Conservation (phyloP, 2,888 invertebrate species). For the Rhamnusium bicolor region DNA sequence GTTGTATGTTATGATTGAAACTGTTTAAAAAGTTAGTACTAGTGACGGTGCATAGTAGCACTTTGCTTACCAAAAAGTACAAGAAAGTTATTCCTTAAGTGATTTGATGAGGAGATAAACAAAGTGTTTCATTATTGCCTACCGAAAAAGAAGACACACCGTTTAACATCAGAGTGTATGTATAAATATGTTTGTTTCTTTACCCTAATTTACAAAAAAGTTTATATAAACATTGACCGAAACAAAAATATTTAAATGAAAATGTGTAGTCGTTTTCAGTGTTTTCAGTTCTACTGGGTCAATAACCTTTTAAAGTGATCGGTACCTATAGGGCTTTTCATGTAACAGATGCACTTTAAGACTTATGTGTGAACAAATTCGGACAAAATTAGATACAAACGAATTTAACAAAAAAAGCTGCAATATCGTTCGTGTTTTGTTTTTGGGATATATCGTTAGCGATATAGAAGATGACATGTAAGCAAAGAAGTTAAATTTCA, state of each 20-base stretch:
- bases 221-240: not conserved
- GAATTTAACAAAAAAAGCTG: no score
- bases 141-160: constrained; percentile 13
- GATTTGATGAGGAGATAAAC: not conserved
- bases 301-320: no score
- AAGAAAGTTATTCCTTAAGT: not conserved
- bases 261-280: not conserved
- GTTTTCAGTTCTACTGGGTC: no score
- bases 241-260: not conserved
- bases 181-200: constrained; percentile 4
- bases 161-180: not conserved
- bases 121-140: constrained; percentile 4
- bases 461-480: no score
- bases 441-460: no score
- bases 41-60: not conserved
- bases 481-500: no score
- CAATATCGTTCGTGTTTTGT: no score
- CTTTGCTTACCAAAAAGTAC: not conserved
- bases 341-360: no score
- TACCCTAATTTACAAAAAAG: not conserved
- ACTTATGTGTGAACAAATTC: no score
- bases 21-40: not conserved
- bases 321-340: no score
- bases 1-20: not conserved
- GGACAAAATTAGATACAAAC: no score